These are phyloP conservation scores for Schizaphis graminum DNA, from an alignment of 2,888 invertebrate genomes.

Conservation along the genomic window DNA sequence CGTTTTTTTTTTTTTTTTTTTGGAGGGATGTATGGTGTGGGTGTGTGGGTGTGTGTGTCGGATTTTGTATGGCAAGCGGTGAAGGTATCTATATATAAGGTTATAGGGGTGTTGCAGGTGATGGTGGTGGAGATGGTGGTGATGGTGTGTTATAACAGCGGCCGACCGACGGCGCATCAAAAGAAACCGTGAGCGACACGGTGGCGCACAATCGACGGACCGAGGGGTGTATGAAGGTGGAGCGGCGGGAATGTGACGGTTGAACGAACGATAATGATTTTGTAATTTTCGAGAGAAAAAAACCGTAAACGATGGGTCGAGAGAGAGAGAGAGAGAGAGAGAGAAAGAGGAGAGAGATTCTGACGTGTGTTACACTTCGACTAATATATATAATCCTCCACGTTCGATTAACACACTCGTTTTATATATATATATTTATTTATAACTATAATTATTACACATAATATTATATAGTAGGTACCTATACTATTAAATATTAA, in stretches of 20 bases:
- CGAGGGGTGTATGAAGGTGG: background rate
- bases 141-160: background rate
- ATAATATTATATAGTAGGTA: conserved; percentile 3
- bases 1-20: background rate
- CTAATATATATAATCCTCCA: conserved; percentile 15
- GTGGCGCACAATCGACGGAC: background rate
- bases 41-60: background rate
- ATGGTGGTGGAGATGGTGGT: background rate
- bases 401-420: background rate
- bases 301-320: background rate
- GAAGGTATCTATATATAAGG: background rate
- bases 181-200: conserved; percentile 31
- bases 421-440: conserved; percentile 23
- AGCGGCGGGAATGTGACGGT: background rate
- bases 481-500: background rate
- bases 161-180: background rate
- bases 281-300: background rate
- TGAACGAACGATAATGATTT: conserved; percentile 28
- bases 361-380: background rate
- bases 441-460: conserved; percentile 5
- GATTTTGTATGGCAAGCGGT: background rate
- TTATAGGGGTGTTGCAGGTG: background rate
- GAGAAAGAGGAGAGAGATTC: background rate
- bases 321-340: background rate
- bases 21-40: background rate